Base-by-base conservation (phyloP, 2,888 invertebrate genomes). In the Heliothis peltigera region DNA sequence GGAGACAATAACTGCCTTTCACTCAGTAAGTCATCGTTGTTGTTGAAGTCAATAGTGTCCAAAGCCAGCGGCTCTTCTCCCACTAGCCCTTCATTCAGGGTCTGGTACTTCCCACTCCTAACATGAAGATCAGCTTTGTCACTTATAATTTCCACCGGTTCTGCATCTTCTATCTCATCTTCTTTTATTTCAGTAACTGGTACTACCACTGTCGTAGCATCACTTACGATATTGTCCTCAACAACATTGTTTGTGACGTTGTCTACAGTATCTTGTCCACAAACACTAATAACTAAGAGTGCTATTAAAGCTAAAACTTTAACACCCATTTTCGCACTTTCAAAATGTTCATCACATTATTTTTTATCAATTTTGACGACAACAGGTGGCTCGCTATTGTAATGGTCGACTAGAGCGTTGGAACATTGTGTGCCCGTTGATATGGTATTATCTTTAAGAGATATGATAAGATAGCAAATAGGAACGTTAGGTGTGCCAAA, bases 401-500 rank as follows among this genome's bases (percentile, higher is more conserved):
- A 77, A 82, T 82, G 85, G 83, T 70, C 83, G 87, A 94, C 93
- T 94, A 89, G 81, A 84, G 87, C 85, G 87, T 72, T 77, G 82
- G 86, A 87, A 87, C 84, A 83, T 82, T 89, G 91, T 92, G 91
- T 91, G 91, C 89, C 87, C 85, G 86, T 84, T 91, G 92, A 93
- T 93, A 92, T 86, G 84, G 81, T 75, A 84, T 93, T 94, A 95
- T 94, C 94, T 87, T 80, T 75, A 75, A 70, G 78, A 90, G 90
- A 90, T 89, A 89, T 89, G 94, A 95, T 95, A 94, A 94, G 94
- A 94, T 94, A 94, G 86, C 80, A 90, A 94, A 93, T 92, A 93
- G 92, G 92, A 90, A 87, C 93, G 91, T 87, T 92, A 88, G 94
- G 94, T 91, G 95, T 91, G 94, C 95, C 94, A 93, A 94, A 95